Evolutionary conservation across 2,797 vertebrate genomes (phyloP).

Genomic region (Leptodactylus fallax): DNA sequence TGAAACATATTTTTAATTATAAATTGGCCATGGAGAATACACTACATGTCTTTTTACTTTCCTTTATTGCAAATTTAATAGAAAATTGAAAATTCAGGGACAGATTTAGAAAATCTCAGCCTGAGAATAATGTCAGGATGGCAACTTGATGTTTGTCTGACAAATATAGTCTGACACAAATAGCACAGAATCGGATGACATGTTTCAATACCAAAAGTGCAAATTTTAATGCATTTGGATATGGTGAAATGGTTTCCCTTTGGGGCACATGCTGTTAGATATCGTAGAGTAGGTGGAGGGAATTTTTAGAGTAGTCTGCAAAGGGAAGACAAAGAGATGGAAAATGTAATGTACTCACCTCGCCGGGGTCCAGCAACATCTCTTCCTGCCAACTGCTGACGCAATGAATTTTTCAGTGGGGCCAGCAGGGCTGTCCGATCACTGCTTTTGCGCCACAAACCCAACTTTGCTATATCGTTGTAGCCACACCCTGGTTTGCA

Average conservation of each 20-base stretch:
- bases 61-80: slow-evolving; percentile 44
- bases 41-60: slow-evolving; percentile 47
- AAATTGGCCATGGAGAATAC: slow-evolving; percentile 21
- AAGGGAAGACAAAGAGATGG: neutral
- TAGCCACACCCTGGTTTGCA: too few species aligned
- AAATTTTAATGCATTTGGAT: neutral
- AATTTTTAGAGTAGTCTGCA: neutral
- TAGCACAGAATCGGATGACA: slow-evolving; percentile 14
- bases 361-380: too few species aligned
- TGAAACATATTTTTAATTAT: slow-evolving; percentile 37
- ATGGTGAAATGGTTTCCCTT: neutral
- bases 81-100: slow-evolving; percentile 10
- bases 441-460: too few species aligned
- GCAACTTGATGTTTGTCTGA: slow-evolving; percentile 30
- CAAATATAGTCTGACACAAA: slow-evolving; percentile 42
- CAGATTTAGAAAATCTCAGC: slow-evolving; percentile 20
- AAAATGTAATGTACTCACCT: too few species aligned
- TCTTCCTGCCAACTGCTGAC: too few species aligned
- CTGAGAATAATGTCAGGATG: neutral
- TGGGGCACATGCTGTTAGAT: neutral
- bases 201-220: neutral
- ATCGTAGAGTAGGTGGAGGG: neutral
- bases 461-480: too few species aligned
- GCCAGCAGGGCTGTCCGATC: too few species aligned
- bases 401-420: too few species aligned